phyloP scores from a whole-genome alignment of 2,797 vertebrate genomes.

The Enoplosus armatus region DNA sequence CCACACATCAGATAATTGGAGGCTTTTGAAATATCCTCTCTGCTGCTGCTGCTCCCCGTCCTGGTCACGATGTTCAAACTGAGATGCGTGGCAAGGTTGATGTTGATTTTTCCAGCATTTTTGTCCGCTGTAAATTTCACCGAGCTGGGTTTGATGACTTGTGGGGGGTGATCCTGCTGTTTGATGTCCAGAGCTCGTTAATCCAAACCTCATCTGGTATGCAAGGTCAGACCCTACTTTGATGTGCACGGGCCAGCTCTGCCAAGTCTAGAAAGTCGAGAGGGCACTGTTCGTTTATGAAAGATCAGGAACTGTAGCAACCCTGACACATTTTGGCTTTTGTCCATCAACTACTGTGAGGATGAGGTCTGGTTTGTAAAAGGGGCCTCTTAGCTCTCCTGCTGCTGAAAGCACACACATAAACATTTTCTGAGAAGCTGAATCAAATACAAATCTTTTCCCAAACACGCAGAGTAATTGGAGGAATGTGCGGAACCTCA shows the following conservation, averaged over 20 bases:
- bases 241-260: conserved; percentile 60
- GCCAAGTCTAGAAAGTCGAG: conserved; percentile 65
- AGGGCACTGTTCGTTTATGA: conserved; percentile 61
- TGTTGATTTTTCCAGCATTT: conserved; percentile 66
- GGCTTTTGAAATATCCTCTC: conserved; percentile 62
- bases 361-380: conserved; percentile 59
- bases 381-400: conserved; percentile 50
- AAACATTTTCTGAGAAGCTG: conserved; percentile 52
- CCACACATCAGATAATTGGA: conserved; percentile 78
- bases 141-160: conserved; percentile 60
- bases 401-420: conserved; percentile 40
- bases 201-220: conserved; percentile 81
- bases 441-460: conserved; percentile 56
- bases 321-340: conserved; percentile 65
- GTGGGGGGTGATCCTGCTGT: conserved; percentile 68
- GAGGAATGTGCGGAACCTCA: conserved; percentile 64
- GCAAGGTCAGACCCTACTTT: conserved; percentile 81
- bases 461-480: conserved; percentile 49
- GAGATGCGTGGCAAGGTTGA: conserved; percentile 57
- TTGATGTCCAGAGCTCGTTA: conserved; percentile 82
- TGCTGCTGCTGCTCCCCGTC: conserved; percentile 38
- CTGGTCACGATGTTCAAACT: conserved; percentile 69
- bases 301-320: conserved; percentile 70
- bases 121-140: conserved; percentile 67
- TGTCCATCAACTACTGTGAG: conserved; percentile 71